These are phyloP conservation scores for Dryadula phaetusa DNA, from an alignment of 2,888 invertebrate species.

Conservation along the genomic window DNA sequence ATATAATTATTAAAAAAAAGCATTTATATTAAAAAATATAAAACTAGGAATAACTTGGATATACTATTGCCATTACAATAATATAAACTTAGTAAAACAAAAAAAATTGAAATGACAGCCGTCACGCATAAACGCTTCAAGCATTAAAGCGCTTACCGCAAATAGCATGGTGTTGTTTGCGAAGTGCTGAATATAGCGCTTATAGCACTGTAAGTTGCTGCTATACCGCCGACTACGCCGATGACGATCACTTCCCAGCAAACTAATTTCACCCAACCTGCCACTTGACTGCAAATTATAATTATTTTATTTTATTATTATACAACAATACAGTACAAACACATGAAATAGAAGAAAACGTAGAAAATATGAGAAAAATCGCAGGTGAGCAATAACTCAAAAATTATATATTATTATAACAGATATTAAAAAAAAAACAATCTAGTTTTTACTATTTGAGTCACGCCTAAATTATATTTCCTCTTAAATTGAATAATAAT, in stretches of 20 bases:
- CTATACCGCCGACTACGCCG: slow-evolving; percentile 82
- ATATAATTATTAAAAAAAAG: background rate
- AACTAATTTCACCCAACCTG: slow-evolving; percentile 83
- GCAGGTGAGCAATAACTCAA: too few relatives aligned
- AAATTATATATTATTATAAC: too few relatives aligned
- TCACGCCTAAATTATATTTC: too few relatives aligned
- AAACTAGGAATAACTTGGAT: slow-evolving; percentile 6
- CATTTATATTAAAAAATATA: background rate
- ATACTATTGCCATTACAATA: slow-evolving; percentile 3
- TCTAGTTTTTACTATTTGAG: too few relatives aligned
- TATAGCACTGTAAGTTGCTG: slow-evolving; percentile 77
- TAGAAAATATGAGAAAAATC: too few relatives aligned
- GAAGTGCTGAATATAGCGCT: slow-evolving; percentile 81
- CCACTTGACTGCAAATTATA: slow-evolving; percentile 76
- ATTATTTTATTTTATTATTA: background rate
- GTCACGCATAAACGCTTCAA: background rate
- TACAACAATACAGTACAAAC: too few relatives aligned
- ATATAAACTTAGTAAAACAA: background rate
- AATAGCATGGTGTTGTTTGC: slow-evolving; percentile 70
- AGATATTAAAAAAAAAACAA: too few relatives aligned
- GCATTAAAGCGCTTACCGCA: slow-evolving; percentile 49
- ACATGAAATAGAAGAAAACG: background rate
- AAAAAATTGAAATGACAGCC: background rate
- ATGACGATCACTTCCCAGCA: slow-evolving; percentile 86
- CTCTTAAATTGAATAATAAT: too few relatives aligned